Percentiles rank a stretch among this genome's conserved stretches.
Conservation (phyloP, 2,797 vertebrate genomes). For the Clarias laeviceps region DNA sequence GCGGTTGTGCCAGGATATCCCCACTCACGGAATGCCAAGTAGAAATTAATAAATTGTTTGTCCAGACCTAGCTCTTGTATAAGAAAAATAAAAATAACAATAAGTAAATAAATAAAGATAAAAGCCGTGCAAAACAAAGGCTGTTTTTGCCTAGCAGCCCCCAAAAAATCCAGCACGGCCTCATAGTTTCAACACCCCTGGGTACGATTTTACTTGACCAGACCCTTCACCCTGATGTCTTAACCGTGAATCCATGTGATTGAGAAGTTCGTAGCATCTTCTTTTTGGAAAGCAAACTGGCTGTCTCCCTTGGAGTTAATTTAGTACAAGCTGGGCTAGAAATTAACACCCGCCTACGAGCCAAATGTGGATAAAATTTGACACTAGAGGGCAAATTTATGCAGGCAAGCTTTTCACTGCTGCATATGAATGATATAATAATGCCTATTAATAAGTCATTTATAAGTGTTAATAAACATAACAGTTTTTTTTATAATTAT, state of each 20-base stretch:
- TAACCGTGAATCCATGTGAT: not conserved
- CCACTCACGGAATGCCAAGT: too few species aligned
- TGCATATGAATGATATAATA: not conserved
- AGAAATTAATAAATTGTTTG: too few species aligned
- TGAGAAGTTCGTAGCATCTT: not conserved
- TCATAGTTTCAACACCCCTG: too few species aligned
- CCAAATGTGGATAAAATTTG: slow-evolving; percentile 4
- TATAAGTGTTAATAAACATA: not conserved
- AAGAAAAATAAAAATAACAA: too few species aligned
- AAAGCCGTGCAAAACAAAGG: too few species aligned
- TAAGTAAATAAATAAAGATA: too few species aligned
- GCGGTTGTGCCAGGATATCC: too few species aligned
- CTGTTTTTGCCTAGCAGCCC: too few species aligned
- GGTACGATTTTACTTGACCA: not conserved
- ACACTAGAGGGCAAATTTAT: not conserved
- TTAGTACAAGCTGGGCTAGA: not conserved
- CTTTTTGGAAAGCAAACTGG: not conserved
- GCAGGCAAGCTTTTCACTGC: too few species aligned
- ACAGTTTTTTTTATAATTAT: not conserved
- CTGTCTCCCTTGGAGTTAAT: not conserved
- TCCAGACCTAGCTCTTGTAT: too few species aligned
- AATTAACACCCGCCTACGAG: not conserved
- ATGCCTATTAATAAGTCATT: not conserved
- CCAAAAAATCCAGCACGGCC: too few species aligned
- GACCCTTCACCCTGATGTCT: not conserved